Evolutionary conservation across 2,797 vertebrate species (phyloP).

Genomic region (Malurus leucopterus): DNA sequence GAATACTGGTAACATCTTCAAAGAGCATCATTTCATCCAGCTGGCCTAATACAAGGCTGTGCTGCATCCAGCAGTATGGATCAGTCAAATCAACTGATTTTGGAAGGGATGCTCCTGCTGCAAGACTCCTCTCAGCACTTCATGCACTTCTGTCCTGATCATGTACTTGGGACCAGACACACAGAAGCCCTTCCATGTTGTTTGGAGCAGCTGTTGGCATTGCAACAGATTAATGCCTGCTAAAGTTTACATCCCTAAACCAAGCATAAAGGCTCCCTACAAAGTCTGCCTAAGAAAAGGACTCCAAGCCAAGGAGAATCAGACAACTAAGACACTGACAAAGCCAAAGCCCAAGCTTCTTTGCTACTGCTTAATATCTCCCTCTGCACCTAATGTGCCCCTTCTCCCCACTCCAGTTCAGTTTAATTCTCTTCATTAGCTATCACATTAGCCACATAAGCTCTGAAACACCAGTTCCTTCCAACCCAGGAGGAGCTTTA

Average conservation of each 20-base stretch:
- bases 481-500: not conserved
- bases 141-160: not conserved
- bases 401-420: fast-evolving
- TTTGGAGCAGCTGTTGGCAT: not conserved
- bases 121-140: not conserved
- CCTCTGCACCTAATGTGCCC: not conserved
- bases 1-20: not conserved
- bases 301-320: not conserved
- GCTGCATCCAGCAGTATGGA: not conserved
- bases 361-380: not conserved
- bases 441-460: not conserved
- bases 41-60: not conserved
- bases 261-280: not conserved
- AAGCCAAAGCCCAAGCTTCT: not conserved
- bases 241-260: not conserved
- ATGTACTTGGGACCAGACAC: not conserved
- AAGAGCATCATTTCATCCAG: not conserved
- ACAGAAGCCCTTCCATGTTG: not conserved
- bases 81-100: not conserved
- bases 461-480: not conserved
- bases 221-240: not conserved
- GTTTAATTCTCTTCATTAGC: not conserved
- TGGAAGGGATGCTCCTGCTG: not conserved
- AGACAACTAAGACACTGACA: not conserved
- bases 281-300: not conserved